Base-by-base conservation (phyloP, 2,113 vertebrate species). In the Trochalopteron elliotii region DNA sequence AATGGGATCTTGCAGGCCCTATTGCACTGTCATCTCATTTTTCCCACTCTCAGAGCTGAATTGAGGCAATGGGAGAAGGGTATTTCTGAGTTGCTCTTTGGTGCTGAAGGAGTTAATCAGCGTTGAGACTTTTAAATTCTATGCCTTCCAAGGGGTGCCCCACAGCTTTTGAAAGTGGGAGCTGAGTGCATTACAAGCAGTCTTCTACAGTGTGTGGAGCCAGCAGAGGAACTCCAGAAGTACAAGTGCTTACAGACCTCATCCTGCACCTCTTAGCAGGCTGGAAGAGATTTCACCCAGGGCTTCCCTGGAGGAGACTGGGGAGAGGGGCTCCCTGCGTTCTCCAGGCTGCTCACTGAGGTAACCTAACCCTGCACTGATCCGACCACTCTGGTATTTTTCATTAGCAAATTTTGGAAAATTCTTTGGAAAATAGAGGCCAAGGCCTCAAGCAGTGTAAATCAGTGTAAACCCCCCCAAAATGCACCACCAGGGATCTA, bases 351-450 rank as follows among this genome's bases (percentile, higher is more conserved):
- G 0, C 6, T 2, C 50, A 27, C 50, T 4, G 5, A 1, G 0
- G 72, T 69, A 93, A 87, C 27, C 64, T 35, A 71, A 90, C 37
- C 49, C n/a, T 89, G 74, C 61, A 83, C 65, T 86, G 63, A 90
- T 86, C 56, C 65, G 37, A 92, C 28, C 53, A 23, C 53, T 88
- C 64, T 75, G 90, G 94, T 86, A 94, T 94, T 94, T 95, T 92
- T 94, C 88, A 93, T 89, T 90, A 93, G 69, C 9, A 87, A 84
- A 87, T 77, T 89, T 72, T 97, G 94, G 93, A 95, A 91, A 93
- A 96, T 56, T 39, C 50, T 77, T 83, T 61, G 95, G 92, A 96
- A 97, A 97, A 96, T 86, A 63, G 30, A 83, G 93, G 68, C 83
- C 94, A 78, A 94, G 69, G 56, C 86, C 83, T 92, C 2, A 2